These are phyloP conservation scores for Arenaria interpres DNA, from an alignment of 2,113 vertebrate genomes.

Conservation along the genomic window DNA sequence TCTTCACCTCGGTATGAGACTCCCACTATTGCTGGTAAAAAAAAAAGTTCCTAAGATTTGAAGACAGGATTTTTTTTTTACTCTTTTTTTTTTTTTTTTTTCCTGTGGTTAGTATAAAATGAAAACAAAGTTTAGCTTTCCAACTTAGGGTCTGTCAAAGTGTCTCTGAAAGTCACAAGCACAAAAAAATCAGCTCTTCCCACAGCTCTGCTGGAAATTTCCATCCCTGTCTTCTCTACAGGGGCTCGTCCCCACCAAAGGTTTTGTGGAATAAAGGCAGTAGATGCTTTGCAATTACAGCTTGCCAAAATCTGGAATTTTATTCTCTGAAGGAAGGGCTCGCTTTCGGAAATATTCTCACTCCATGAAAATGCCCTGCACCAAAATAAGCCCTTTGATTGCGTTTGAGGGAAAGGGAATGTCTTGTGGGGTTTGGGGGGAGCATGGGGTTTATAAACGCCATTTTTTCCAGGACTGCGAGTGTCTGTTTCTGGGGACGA, in stretches of 20 bases:
- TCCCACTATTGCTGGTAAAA: background rate
- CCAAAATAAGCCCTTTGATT: background rate
- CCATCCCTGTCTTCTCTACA: background rate
- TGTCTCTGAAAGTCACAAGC: background rate
- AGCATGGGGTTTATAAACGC: background rate
- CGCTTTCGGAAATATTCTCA: background rate
- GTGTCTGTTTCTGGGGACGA: fast-evolving
- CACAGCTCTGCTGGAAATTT: constrained; percentile 11
- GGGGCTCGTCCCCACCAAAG: background rate
- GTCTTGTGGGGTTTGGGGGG: fast-evolving
- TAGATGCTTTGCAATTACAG: background rate
- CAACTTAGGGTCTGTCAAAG: background rate
- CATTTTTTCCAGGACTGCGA: background rate
- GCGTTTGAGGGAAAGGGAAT: background rate
- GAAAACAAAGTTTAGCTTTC: constrained; percentile 6
- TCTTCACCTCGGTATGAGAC: background rate
- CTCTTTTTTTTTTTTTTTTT: background rate
- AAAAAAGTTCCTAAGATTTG: background rate
- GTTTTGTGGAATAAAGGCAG: background rate
- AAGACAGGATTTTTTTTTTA: background rate
- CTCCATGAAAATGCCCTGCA: fast-evolving
- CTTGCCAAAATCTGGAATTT: background rate
- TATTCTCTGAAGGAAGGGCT: background rate
- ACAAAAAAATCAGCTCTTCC: background rate
- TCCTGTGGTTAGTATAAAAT: background rate